Evolutionary conservation across 2,797 vertebrate species (phyloP).

Genomic region (Enteromius viviparus): DNA sequence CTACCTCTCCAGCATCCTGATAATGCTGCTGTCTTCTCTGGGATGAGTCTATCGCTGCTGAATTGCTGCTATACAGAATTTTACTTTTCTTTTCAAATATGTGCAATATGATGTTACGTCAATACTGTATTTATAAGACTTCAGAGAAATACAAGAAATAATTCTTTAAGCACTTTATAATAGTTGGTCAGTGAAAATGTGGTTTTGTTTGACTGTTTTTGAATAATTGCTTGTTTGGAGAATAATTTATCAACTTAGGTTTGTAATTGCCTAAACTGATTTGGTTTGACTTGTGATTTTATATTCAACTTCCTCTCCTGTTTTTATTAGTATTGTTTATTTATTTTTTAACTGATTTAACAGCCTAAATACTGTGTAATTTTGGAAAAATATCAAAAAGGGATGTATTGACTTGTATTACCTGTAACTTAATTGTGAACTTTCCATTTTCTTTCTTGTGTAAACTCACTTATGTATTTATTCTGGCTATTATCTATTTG

Average conservation of each 20-base stretch:
- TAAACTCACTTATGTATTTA: conserved; percentile 3
- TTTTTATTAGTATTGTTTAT: conserved; percentile 11
- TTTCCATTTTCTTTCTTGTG: background rate
- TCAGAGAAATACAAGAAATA: background rate
- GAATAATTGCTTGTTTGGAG: conserved; percentile 8
- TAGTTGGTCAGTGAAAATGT: conserved; percentile 2
- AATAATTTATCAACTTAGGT: background rate
- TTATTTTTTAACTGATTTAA: conserved; percentile 15
- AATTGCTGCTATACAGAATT: conserved; percentile 1
- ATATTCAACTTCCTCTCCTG: background rate
- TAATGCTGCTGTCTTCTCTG: conserved; percentile 64
- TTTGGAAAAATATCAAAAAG: background rate
- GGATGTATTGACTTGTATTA: background rate
- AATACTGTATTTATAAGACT: background rate
- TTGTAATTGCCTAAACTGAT: conserved; percentile 13
- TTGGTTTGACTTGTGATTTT: conserved; percentile 17
- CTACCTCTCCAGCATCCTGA: conserved; percentile 71
- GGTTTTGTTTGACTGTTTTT: conserved; percentile 18
- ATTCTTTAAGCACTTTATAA: conserved; percentile 27
- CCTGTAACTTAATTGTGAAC: background rate
- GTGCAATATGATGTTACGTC: conserved; percentile 24
- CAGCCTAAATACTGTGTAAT: background rate
- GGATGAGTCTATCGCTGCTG: conserved; percentile 44
- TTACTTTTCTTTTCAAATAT: conserved; percentile 5
- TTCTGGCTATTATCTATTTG: background rate